Evolutionary conservation across 2,888 invertebrate genomes (phyloP), one percentile per base, ranked within the genome.

Genomic region (Cybosia mesomella): DNA sequence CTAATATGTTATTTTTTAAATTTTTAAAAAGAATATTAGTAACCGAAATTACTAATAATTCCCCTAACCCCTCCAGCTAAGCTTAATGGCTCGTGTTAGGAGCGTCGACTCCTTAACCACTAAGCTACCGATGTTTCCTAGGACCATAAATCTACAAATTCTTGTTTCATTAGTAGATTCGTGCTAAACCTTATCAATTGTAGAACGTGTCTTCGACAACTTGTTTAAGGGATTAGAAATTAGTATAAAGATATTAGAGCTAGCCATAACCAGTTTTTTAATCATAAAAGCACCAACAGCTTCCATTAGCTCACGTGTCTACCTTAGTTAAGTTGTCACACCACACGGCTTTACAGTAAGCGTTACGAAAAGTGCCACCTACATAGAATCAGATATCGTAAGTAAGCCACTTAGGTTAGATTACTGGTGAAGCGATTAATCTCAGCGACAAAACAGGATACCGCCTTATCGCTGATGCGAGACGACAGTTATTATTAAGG

Each of bases 331-430:
- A 79, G 70, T 69, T 71, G 73, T 77, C 79, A 70, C 39, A 62
- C 49, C 36, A 28, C 57, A 61, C 58, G 58, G 58, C 53, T 67
- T 58, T 53, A 22, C 1, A n/a, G 18, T 22, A 18, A 39, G 43
- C 10, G 59, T 80, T 72, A 76, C 65, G 68, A 71, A 71, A 79
- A 66, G 69, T 65, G 67, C 85, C 85, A 85, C 85, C 85, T 83
- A 85, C 84, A 73, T 79, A 76, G 85, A 81, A 85, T 86, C 85
- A 81, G 85, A 85, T 85, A 85, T 72, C 73, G 72, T 76, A 74
- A 80, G 71, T 79, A 79, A 81, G 79, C 78, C 71, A 82, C 76
- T 82, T 80, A 81, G 73, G 70, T 72, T 69, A 75, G 74, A 76
- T 81, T 77, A 79, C 64, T 67, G 69, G 70, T 72, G 74, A 73